Conservation (phyloP, 1,140 invertebrate genomes). For the Euwallacea fornicatus region DNA sequence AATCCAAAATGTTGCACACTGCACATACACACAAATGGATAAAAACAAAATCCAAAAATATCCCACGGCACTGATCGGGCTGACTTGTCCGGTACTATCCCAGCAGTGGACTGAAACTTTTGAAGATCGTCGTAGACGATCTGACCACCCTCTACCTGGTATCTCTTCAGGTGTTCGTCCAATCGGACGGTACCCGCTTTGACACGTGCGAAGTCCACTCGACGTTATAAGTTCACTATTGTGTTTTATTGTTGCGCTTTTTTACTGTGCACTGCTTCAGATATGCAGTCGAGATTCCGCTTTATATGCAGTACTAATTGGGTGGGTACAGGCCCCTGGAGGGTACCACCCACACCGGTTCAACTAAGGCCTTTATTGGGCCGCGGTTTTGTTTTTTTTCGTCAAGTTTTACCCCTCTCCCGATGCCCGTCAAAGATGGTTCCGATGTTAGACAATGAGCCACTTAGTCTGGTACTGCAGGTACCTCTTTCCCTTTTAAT, state of each 20-base stretch:
- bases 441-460: background rate
- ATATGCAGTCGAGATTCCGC: constrained; percentile 24
- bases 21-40: no score
- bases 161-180: constrained; percentile 18
- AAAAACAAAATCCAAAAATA: no score
- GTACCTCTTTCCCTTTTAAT: background rate
- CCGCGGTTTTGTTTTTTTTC: constrained; percentile 16
- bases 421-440: constrained; percentile 9
- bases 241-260: constrained; percentile 27
- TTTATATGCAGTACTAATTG: constrained; percentile 32
- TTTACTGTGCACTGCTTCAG: constrained; percentile 18
- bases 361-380: constrained; percentile 15
- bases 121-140: constrained; percentile 16
- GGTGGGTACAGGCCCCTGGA: constrained; percentile 20
- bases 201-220: constrained; percentile 25
- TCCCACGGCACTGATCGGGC: background rate
- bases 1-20: no score
- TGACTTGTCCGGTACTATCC: background rate
- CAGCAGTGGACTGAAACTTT: constrained; percentile 4
- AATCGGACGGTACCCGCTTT: constrained; percentile 15
- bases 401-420: constrained; percentile 4
- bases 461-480: background rate
- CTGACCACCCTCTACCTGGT: constrained; percentile 29
- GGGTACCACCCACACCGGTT: constrained; percentile 21
- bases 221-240: constrained; percentile 18